Conservation (phyloP, 1,140 invertebrate species). For the Patella vulgata region DNA sequence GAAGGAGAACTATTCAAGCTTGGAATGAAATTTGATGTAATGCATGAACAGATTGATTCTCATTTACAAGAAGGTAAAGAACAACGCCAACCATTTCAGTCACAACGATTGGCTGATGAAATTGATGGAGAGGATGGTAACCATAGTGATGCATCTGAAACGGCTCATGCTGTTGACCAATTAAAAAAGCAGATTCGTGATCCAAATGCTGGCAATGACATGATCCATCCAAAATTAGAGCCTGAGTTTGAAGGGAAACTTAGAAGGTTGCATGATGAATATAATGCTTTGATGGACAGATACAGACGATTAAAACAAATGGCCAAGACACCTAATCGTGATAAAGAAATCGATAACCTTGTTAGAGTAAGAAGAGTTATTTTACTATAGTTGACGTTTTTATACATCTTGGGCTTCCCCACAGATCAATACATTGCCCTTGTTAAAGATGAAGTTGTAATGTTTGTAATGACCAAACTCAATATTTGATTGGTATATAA, state of each 20-base stretch:
- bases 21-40: constrained; percentile 63
- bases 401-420: constrained; percentile 10
- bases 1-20: constrained; percentile 61
- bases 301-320: constrained; percentile 58
- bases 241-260: constrained; percentile 43
- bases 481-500: neutral
- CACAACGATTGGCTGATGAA: constrained; percentile 20
- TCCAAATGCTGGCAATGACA: constrained; percentile 39
- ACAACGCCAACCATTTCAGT: constrained; percentile 55
- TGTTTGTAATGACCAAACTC: constrained; percentile 1
- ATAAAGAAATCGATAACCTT: constrained; percentile 57
- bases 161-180: constrained; percentile 38
- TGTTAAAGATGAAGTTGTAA: too few species aligned
- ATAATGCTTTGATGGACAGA: constrained; percentile 56
- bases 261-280: constrained; percentile 52
- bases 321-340: constrained; percentile 52
- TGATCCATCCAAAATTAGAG: constrained; percentile 31
- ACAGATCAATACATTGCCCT: too few species aligned
- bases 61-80: constrained; percentile 45
- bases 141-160: constrained; percentile 1
- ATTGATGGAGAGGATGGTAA: constrained; percentile 2
- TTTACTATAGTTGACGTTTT: constrained; percentile 2
- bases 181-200: constrained; percentile 39
- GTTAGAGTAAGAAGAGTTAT: constrained; percentile 46
- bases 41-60: constrained; percentile 57